A percentile compares a stretch with the other conserved stretches of the same genome.
Evolutionary conservation across 2,888 invertebrate species (phyloP).

Genomic region (Ariolimax columbianus): DNA sequence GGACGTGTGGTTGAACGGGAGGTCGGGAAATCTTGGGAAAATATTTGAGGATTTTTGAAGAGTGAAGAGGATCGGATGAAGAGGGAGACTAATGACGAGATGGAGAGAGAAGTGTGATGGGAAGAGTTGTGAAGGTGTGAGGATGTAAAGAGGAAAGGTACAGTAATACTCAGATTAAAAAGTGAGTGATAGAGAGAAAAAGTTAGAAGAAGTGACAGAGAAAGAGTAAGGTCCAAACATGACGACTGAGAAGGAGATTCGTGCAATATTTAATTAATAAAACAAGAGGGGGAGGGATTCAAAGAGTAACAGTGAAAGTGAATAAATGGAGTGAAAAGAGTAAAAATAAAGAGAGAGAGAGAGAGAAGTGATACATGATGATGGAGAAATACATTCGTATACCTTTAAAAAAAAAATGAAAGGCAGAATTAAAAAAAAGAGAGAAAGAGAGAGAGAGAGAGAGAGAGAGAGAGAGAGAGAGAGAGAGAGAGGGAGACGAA

Average conservation of each 20-base stretch:
- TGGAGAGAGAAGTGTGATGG: too few relatives aligned
- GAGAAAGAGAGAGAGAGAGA: conserved; percentile 2
- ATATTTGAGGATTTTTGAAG: background rate
- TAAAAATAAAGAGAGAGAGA: background rate
- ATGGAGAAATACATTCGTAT: background rate
- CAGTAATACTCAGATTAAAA: too few relatives aligned
- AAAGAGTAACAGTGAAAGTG: too few relatives aligned
- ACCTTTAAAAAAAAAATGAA: background rate
- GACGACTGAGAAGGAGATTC: too few relatives aligned
- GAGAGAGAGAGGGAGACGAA: background rate
- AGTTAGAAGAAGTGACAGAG: background rate
- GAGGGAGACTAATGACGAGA: background rate
- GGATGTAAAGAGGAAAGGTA: too few relatives aligned
- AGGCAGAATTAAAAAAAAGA: background rate
- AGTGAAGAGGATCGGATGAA: background rate
- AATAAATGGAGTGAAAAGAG: background rate
- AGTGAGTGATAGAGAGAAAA: background rate
- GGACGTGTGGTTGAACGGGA: background rate
- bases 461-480: conserved; percentile 12
- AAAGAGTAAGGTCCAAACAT: background rate
- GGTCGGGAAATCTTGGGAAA: background rate
- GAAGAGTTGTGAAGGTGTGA: too few relatives aligned
- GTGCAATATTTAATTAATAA: too few relatives aligned
- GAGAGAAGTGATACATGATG: background rate
- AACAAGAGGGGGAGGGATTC: too few relatives aligned